A percentile compares a stretch with the other conserved stretches of the same genome.
Evolutionary conservation across 2,797 vertebrate genomes (phyloP).

Genomic region (Propithecus perrieri): DNA sequence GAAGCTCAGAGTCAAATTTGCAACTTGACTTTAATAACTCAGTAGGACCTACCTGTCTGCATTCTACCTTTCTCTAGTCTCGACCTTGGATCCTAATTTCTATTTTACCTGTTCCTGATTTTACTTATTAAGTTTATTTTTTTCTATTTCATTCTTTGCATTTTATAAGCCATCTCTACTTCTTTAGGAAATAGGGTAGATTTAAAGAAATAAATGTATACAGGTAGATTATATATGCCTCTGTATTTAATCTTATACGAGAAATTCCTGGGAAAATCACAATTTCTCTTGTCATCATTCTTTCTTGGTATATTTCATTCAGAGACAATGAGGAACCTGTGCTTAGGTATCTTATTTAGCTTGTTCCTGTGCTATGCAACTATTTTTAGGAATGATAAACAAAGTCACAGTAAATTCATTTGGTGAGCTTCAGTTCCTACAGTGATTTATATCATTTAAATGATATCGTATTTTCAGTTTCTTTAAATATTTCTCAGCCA

Average conservation of each 20-base stretch:
- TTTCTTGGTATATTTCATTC: neutral
- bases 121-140: constrained; percentile 3
- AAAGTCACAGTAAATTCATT: neutral
- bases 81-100: constrained; percentile 12
- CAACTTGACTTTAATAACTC: constrained; percentile 32
- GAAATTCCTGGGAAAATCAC: neutral
- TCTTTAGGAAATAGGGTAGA: neutral
- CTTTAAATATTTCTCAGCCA: neutral
- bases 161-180: neutral
- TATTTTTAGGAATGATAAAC: neutral
- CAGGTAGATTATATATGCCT: neutral
- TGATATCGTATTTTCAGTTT: neutral
- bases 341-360: neutral
- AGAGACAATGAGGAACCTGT: neutral
- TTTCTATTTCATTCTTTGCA: neutral
- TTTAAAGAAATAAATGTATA: constrained; percentile 29
- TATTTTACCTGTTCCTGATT: constrained; percentile 37
- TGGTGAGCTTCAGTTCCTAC: neutral
- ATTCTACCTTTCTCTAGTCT: neutral
- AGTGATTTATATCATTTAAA: neutral
- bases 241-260: neutral
- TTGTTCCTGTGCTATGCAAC: neutral
- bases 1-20: constrained; percentile 60
- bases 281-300: neutral
- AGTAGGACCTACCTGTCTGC: neutral